Percentiles rank a stretch among this genome's conserved stretches.
Conservation (phyloP, 1,140 invertebrate genomes). For the Wiebesia pumilae region DNA sequence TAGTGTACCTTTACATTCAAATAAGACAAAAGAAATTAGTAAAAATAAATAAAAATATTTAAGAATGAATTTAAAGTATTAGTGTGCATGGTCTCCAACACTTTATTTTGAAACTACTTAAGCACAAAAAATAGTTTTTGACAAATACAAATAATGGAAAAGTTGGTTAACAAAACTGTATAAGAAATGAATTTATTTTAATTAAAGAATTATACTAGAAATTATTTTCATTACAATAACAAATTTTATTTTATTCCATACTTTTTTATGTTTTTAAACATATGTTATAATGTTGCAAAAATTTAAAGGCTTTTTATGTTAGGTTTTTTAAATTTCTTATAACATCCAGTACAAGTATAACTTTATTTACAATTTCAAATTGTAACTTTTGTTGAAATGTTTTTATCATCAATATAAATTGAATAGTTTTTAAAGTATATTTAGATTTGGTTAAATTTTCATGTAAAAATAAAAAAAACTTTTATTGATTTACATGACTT, state of each 20-base stretch:
- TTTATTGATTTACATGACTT: background rate
- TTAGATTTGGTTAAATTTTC: background rate
- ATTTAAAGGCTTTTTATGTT: background rate
- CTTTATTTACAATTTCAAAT: background rate
- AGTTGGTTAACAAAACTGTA: background rate
- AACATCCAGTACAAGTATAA: background rate
- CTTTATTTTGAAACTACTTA: too few species aligned
- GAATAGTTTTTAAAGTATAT: background rate
- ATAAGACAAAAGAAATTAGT: background rate
- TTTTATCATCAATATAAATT: background rate
- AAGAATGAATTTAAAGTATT: too few species aligned
- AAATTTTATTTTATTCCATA: background rate
- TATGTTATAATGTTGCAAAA: background rate
- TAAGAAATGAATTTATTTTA: background rate
- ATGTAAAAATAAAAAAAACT: background rate
- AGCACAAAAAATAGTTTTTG: too few species aligned
- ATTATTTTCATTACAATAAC: background rate
- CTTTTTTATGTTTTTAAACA: background rate
- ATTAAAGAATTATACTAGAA: too few species aligned
- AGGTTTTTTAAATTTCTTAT: background rate
- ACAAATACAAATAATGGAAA: background rate
- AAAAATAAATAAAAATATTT: background rate
- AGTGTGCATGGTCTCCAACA: too few species aligned
- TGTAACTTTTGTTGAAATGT: background rate
- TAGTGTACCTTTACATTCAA: background rate